Evolutionary conservation across 1,140 invertebrate species (phyloP).

Genomic region (Maniola jurtina): DNA sequence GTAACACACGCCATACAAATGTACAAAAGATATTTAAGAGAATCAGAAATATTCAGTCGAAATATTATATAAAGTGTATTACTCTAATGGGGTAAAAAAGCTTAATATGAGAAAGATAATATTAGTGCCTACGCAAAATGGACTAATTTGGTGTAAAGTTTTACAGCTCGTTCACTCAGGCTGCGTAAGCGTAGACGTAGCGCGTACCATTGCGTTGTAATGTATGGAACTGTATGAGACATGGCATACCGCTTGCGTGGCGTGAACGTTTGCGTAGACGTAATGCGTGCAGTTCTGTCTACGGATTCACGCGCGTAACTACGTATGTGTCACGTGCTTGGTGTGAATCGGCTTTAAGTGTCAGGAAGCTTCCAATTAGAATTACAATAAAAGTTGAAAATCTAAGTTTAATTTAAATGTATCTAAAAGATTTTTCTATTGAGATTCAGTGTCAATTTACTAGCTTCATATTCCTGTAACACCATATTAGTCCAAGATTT

Average conservation of each 20-base stretch:
- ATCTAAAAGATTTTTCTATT: too few relatives aligned
- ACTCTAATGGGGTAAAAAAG: conserved; percentile 72
- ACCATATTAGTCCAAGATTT: conserved; percentile 4
- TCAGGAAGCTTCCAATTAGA: neutral
- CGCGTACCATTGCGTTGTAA: too few relatives aligned
- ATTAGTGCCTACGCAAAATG: conserved; percentile 41
- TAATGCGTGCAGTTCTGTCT: too few relatives aligned
- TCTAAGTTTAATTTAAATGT: too few relatives aligned
- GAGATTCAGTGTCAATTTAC: neutral
- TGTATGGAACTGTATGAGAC: too few relatives aligned
- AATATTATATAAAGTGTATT: conserved; percentile 52
- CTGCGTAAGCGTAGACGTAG: too few relatives aligned
- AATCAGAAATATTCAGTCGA: conserved; percentile 54
- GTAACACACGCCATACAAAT: conserved; percentile 42
- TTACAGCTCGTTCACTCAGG: too few relatives aligned
- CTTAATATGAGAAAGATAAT: conserved; percentile 46
- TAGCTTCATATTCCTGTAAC: neutral
- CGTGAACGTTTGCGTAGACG: too few relatives aligned
- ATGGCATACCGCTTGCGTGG: too few relatives aligned
- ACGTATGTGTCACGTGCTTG: too few relatives aligned
- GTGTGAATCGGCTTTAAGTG: too few relatives aligned
- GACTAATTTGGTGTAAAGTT: conserved; percentile 12
- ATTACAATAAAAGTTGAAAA: neutral
- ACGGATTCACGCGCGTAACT: too few relatives aligned
- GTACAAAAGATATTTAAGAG: conserved; percentile 47